A percentile compares a stretch with the other conserved stretches of the same genome.
phyloP scores from a whole-genome alignment of 2,888 invertebrate genomes.

The Acrobasis consociella region DNA sequence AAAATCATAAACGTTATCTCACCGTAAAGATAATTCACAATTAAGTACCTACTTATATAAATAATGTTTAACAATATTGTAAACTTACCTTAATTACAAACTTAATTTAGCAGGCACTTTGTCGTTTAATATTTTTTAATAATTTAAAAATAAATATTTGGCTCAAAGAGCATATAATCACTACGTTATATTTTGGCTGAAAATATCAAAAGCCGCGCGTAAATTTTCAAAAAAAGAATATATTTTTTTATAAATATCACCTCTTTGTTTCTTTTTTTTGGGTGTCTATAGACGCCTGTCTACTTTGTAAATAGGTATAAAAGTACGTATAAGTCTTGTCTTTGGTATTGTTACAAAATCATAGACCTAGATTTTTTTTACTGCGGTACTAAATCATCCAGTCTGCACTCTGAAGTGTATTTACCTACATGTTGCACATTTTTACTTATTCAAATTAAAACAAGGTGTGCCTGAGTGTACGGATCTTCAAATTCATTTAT shows the following conservation, averaged over 20 bases:
- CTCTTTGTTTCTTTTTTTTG: no score
- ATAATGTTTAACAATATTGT: not conserved
- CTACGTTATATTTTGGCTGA: not conserved
- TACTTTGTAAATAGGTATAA: not conserved
- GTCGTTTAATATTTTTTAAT: not conserved
- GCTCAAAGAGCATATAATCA: no score
- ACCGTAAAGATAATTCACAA: not conserved
- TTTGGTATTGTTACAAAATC: no score
- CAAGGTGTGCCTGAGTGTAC: not conserved
- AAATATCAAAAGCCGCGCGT: not conserved
- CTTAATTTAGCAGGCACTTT: not conserved
- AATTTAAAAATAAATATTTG: not conserved
- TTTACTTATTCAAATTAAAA: not conserved
- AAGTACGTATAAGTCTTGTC: not conserved
- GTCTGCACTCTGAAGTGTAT: no score
- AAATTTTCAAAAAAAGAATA: constrained; percentile 2
- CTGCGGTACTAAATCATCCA: no score
- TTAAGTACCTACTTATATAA: not conserved
- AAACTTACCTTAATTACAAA: not conserved
- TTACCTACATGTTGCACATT: no score
- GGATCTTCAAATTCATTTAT: no score
- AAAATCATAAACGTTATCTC: not conserved
- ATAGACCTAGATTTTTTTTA: no score
- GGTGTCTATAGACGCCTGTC: no score
- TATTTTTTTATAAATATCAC: not conserved